phyloP scores from a whole-genome alignment of 2,888 invertebrate species.

The Eretmocerus hayati region DNA sequence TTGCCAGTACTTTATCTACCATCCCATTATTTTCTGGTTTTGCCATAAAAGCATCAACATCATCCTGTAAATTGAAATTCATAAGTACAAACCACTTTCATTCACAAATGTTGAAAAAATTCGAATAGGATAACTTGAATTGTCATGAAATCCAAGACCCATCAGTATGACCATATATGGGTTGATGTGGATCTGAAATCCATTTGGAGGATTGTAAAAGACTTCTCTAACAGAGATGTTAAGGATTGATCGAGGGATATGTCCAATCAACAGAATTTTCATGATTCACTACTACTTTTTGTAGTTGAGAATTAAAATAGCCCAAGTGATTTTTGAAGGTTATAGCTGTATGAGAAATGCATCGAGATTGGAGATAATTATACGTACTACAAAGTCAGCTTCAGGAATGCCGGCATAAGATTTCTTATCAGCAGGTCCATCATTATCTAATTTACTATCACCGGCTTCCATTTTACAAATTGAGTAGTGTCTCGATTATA shows the following conservation, averaged over 20 bases:
- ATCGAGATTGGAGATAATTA: too few relatives aligned
- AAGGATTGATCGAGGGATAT: too few relatives aligned
- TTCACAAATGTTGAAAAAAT: background rate
- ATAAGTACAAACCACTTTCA: too few relatives aligned
- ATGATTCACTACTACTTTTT: too few relatives aligned
- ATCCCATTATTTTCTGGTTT: constrained; percentile 72
- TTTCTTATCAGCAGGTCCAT: constrained; percentile 45
- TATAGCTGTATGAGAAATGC: too few relatives aligned
- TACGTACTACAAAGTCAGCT: constrained; percentile 83
- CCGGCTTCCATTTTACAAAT: constrained; percentile 36
- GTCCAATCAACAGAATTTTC: too few relatives aligned
- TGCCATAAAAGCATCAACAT: constrained; percentile 91
- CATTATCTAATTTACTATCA: constrained; percentile 29
- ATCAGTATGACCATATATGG: background rate
- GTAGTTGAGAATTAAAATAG: too few relatives aligned
- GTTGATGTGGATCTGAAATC: constrained; percentile 38
- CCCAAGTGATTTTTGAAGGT: too few relatives aligned
- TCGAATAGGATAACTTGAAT: background rate
- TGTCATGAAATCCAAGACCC: background rate
- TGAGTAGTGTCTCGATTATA: too few relatives aligned
- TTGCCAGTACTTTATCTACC: constrained; percentile 78
- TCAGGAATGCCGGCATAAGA: constrained; percentile 82
- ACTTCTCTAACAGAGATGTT: too few relatives aligned
- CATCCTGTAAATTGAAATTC: constrained; percentile 61
- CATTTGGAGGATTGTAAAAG: too few relatives aligned